phyloP scores from a whole-genome alignment of 64 coral and sea anemone species.

The Montipora cactus region DNA sequence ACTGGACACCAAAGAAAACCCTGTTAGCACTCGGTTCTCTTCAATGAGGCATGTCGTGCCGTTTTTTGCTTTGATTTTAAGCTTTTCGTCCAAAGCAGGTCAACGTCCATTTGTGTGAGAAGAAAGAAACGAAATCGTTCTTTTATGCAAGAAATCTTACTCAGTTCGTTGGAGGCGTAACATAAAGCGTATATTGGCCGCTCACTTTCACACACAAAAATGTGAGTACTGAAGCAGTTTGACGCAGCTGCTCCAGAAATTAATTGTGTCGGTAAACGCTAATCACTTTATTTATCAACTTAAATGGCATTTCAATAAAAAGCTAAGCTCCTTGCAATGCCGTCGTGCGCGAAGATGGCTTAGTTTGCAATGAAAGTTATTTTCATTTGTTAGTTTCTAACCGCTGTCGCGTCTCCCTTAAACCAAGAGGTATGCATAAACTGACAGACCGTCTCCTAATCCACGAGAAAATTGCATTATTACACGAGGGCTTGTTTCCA shows the following conservation, averaged over 20 bases:
- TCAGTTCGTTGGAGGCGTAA: no score
- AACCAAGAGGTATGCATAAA: constrained; percentile 2
- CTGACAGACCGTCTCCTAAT: constrained; percentile 20
- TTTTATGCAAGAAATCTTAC: neutral
- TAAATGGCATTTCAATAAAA: constrained; percentile 19
- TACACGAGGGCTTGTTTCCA: constrained; percentile 3
- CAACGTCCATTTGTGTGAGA: no score
- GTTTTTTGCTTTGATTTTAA: neutral
- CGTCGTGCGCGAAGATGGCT: neutral
- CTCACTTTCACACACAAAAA: no score
- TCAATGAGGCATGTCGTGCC: neutral
- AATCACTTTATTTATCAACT: constrained; percentile 30
- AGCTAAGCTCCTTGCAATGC: neutral
- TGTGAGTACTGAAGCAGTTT: neutral
- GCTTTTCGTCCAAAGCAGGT: no score
- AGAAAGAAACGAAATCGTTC: no score
- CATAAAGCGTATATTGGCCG: no score
- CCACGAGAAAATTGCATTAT: constrained; percentile 6
- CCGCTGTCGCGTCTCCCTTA: constrained; percentile 3
- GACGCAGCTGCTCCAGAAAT: constrained; percentile 11
- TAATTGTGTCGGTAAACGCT: constrained; percentile 12
- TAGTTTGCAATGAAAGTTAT: constrained; percentile 1
- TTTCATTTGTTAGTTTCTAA: neutral
- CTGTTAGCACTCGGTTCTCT: neutral
- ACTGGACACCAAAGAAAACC: neutral